These are phyloP conservation scores for Phaetusa simplex DNA, from an alignment of 2,113 vertebrate genomes.

Conservation along the genomic window DNA sequence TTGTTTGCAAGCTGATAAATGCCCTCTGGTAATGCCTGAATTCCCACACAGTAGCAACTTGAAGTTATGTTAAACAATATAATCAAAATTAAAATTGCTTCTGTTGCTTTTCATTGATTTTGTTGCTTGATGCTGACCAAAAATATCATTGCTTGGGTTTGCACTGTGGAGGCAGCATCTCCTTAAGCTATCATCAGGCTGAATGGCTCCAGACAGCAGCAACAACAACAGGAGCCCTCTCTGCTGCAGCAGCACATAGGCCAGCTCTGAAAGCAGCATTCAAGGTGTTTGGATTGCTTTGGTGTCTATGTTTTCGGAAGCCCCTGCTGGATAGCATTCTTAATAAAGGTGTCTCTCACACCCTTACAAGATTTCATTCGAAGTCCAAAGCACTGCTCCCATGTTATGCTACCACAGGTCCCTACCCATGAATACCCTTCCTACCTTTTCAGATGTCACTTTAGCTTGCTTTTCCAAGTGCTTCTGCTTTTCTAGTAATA, in stretches of 20 bases:
- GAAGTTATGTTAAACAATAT: not conserved
- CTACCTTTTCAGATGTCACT: not conserved
- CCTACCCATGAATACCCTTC: not conserved
- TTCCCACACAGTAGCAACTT: not conserved
- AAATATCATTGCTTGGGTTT: not conserved
- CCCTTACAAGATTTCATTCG: not conserved
- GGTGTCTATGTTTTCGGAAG: not conserved
- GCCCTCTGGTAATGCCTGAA: not conserved
- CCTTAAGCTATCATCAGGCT: not conserved
- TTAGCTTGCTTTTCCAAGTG: not conserved
- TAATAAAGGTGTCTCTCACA: accelerated
- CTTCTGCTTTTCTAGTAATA: not conserved
- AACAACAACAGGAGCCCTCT: not conserved
- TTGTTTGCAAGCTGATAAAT: not conserved
- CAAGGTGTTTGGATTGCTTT: not conserved
- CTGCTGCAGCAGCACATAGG: not conserved
- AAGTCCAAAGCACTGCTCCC: not conserved
- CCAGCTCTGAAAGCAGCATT: not conserved
- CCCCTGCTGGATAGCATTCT: not conserved
- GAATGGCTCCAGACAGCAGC: not conserved
- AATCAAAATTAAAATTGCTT: not conserved
- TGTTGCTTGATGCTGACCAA: not conserved
- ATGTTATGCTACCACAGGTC: not conserved
- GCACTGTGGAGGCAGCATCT: not conserved
- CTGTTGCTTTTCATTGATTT: not conserved